Base-by-base conservation (phyloP, 1,140 invertebrate genomes). In the Belonocnema kinseyi region DNA sequence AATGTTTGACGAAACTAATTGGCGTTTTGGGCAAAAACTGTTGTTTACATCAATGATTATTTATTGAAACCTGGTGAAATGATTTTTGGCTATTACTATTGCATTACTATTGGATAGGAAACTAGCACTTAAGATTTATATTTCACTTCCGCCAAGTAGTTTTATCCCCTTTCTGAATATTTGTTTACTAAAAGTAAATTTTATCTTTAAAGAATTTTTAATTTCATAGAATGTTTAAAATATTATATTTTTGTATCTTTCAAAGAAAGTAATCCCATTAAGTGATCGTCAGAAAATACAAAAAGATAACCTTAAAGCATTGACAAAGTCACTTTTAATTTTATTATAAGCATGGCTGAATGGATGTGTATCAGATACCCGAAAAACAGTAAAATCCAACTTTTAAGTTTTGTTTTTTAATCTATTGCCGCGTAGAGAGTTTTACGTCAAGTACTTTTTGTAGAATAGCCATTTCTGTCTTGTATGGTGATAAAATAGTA, bases 401-500 rank as follows among this genome's bases (percentile, higher is more conserved):
- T 6, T 7, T n/a, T 40, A 40, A 12, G 11, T 14, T 2, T 40
- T n/a, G 26, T 66, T 33, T 16, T 16, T 17, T 4, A 40, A 16
- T 66, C 12, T 2, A 21, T 33, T 0, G 11, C 6, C 13, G 12
- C 58, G 33, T 40, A 40, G 33, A n/a, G 16, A 40, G 61, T 66
- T 66, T 66, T 40, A 66, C 46, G 40, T 17, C 40, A 46, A 16
- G 7, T 2, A 66, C 10, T 66, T 46, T 66, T 66, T 10, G 6
- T 33, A 8, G 2, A 1, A 13, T 16, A 8, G 26, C 14, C 21
- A 0, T 46, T 46, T 46, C 0, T 61, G 3, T 40, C 14, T n/a
- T n/a, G 16, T 13, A 6, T 40, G 61, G 61, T 66, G 61, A 66
- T 66, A 66, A 66, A 66, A 66, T 66, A 66, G 33, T 66, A 66